Base-by-base conservation (phyloP, 2,888 invertebrate species). In the Drosophila rubida region DNA sequence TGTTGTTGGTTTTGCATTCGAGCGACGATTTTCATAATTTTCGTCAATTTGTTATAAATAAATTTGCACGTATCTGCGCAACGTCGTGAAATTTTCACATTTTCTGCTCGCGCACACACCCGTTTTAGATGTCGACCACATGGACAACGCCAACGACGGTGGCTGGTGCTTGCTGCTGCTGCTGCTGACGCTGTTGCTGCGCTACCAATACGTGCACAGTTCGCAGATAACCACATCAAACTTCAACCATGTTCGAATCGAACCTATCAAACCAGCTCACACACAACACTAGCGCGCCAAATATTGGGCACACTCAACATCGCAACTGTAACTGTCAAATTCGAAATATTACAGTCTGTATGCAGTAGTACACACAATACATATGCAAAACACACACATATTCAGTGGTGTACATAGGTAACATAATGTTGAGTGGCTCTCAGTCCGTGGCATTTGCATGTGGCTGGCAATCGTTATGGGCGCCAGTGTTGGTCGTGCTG, bases 61-160 rank as follows among this genome's bases (percentile, higher is more conserved):
- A 87, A 84, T 84, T 81, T 75, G 81, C 84, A 83, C 80, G 80
- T 83, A 69, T 78, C 66, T 78, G 75, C 81, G 83, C 32, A 87
- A 80, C 65, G 69, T 70, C 69, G 85, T 73, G 63, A 72, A 79
- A 73, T 76, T 84, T 85, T 87, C 82, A 82, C 81, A 82, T 87
- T 64, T 80, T 87, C 87, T 82, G 80, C 83, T 69, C 75, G 81
- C 77, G 73, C 87, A 80, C 73, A 88, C 87, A 83, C 87, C 84
- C 78, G 88, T 80, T 88, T 84, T 88, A 74, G 75, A 71, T 65
- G 65, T 67, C 70, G 75, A 75, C 64, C 62, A 61, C 59, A 78
- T 69, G 63, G 61, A 70, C 67, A 58, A 66, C 66, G 67, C 68
- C 68, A 50, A 64, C 76, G 75, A 63, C 75, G 66, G 39, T 72